Evolutionary conservation across 2,797 vertebrate species (phyloP).

Genomic region (Synanceia verrucosa): DNA sequence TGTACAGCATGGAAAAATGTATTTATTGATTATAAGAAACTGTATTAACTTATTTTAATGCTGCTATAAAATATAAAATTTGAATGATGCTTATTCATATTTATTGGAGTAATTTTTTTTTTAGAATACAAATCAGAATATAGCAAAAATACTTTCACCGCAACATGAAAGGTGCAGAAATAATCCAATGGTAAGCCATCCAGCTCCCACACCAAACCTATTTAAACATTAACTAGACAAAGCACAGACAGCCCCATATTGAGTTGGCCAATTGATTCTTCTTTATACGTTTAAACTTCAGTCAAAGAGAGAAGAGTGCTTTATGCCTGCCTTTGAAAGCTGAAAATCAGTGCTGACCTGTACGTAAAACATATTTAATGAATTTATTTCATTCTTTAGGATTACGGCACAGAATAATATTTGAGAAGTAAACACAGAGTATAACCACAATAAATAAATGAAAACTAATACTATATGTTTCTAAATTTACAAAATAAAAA

Average conservation of each 20-base stretch:
- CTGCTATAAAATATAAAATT: not conserved
- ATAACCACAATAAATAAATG: not conserved
- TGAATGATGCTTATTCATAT: not conserved
- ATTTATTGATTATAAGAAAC: not conserved
- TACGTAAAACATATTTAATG: not conserved
- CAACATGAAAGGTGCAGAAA: conserved; percentile 19
- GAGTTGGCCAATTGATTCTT: conserved; percentile 56
- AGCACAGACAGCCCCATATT: conserved; percentile 47
- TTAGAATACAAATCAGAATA: not conserved
- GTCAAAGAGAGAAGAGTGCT: conserved; percentile 23
- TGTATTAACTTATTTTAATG: not conserved
- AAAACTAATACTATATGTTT: not conserved
- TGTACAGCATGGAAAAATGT: not conserved
- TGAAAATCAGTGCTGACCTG: conserved; percentile 6
- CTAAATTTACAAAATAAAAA: not conserved
- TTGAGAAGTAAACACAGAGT: not conserved
- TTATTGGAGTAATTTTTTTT: not conserved
- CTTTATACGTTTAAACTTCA: conserved; percentile 42
- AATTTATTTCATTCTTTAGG: not conserved
- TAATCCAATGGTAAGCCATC: conserved; percentile 28
- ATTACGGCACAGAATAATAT: not conserved
- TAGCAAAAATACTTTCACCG: conserved; percentile 10
- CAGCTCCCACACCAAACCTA: conserved; percentile 33
- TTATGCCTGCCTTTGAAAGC: conserved; percentile 19
- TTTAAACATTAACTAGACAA: conserved; percentile 68